Percentiles rank a stretch among this genome's conserved stretches.
Evolutionary conservation across 2,797 vertebrate genomes (phyloP).

Genomic region (Muscicapa striata): DNA sequence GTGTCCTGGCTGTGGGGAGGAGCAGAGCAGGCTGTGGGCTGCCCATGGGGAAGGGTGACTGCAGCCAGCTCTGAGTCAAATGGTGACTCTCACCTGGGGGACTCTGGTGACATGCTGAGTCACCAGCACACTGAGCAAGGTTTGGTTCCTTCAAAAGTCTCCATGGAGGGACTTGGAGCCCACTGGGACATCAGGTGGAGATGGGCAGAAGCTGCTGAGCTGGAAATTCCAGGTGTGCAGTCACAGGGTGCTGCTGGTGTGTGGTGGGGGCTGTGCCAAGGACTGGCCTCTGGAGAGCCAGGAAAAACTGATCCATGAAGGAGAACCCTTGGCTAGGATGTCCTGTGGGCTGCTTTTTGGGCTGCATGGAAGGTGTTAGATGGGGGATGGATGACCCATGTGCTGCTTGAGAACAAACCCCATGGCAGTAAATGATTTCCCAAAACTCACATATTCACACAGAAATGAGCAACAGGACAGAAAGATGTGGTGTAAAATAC

Average conservation of each 20-base stretch:
- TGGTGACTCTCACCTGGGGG: neutral
- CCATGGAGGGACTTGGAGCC: neutral
- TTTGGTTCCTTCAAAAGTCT: neutral
- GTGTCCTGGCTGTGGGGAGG: fast-evolving
- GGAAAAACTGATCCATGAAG: neutral
- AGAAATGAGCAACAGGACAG: conserved; percentile 34
- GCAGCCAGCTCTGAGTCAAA: neutral
- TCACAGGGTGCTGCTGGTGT: neutral
- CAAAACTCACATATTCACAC: neutral
- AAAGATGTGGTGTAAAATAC: conserved; percentile 5
- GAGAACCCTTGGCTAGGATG: neutral
- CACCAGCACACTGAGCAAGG: fast-evolving
- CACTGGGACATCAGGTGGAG: fast-evolving
- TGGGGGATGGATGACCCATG: neutral
- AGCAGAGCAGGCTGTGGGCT: neutral
- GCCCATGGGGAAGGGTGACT: neutral
- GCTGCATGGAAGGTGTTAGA: neutral
- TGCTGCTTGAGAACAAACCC: neutral
- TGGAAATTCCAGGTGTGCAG: neutral
- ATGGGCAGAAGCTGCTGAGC: neutral
- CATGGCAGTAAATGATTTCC: neutral
- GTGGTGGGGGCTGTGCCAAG: neutral
- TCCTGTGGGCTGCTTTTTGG: neutral
- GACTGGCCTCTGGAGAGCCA: neutral
- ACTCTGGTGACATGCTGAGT: neutral